These are phyloP conservation scores for Trichomalopsis sarcophagae DNA, from an alignment of 1,140 invertebrate genomes.

Conservation along the genomic window DNA sequence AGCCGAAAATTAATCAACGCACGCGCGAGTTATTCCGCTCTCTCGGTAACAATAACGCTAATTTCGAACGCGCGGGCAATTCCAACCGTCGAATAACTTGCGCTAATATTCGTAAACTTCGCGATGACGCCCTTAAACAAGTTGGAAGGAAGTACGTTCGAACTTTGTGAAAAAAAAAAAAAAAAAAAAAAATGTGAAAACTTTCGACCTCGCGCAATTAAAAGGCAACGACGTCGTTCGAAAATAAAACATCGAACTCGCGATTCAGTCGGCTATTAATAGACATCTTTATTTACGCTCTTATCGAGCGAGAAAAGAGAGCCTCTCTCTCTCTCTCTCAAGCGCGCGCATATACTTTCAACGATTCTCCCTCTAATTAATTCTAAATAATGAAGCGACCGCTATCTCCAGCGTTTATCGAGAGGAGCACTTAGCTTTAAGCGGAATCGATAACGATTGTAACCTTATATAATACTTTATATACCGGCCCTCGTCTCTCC, in stretches of 20 bases:
- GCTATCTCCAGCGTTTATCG: not conserved
- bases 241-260: not conserved
- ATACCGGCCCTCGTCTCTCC: too few relatives aligned
- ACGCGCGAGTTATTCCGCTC: not conserved
- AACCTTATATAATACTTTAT: not conserved
- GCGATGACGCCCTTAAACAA: not conserved
- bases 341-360: not conserved
- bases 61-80: too few relatives aligned
- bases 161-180: not conserved
- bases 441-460: not conserved
- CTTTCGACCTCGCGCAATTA: not conserved
- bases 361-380: not conserved
- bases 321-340: not conserved
- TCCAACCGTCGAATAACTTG: too few relatives aligned
- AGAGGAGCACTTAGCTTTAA: not conserved
- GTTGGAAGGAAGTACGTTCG: not conserved
- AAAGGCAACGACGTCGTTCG: not conserved
- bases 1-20: not conserved
- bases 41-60: too few relatives aligned
- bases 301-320: not conserved
- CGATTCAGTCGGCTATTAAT: not conserved
- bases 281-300: not conserved
- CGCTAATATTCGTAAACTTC: too few relatives aligned
- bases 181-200: too few relatives aligned
- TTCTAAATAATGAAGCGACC: not conserved